Evolutionary conservation across 2,113 vertebrate species (phyloP), one percentile per base, ranked within the genome.

Genomic region (Perognathus longimembris): DNA sequence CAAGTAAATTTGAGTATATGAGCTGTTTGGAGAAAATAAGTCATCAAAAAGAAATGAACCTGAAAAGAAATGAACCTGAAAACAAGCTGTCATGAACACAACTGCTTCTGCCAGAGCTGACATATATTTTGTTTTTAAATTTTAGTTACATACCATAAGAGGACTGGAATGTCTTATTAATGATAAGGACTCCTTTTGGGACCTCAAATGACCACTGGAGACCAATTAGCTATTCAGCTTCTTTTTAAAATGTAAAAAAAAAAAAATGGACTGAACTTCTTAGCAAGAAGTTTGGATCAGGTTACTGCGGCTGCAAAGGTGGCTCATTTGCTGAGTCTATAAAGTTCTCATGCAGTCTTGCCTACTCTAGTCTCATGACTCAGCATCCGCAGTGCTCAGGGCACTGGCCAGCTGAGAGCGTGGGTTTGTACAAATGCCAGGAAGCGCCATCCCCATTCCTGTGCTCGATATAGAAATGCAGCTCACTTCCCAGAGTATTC

Each of bases 271-370:
- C 78, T 88, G 71, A 93, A 96, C 88, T 94, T 76, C 93, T 94
- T 77, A 81, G 93, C 74, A 89, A 96, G 92, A 96, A 96, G 92
- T 94, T 75, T 92, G 92, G 94, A 91, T 98, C 90, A 86, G 94
- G 95, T 98, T 97, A 94, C 96, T 92, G 95, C 89, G 76, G 95
- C 82, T 83, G 42, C 69, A 93, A 96, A 97, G 95, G 96, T 80
- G 93, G 95, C 75, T 88, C 87, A 86, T 95, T 95, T 98, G 98
- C 98, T 98, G 97, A 98, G 96, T 97, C 95, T 93, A 45, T 93
- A 73, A 97, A 96, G 94, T 97, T 97, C 96, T 80, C 75, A 61
- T 82, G 93, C 66, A 95, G 87, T 94, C 95, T 66, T 17, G 93
- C 85, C 95, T 92, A 95, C 82, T 91, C 94, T 71, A 92, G 87